Conservation (phyloP, 2,888 invertebrate genomes). For the Amphiduros pacificus region DNA sequence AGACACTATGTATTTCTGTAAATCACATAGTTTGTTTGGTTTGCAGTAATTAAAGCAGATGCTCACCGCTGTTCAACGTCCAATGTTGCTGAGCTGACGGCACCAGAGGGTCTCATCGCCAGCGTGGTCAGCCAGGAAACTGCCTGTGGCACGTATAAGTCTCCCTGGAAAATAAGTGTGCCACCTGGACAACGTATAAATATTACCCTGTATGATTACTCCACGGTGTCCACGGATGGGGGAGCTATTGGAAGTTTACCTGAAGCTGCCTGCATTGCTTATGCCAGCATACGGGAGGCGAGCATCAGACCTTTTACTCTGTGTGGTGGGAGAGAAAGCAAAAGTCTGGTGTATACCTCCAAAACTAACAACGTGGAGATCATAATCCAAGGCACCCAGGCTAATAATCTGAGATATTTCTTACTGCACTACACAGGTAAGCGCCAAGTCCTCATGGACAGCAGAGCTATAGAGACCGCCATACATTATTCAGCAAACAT, state of each 20-base stretch:
- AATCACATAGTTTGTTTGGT: not conserved
- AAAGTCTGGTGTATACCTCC: constrained; percentile 13
- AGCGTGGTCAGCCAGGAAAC: constrained; percentile 23
- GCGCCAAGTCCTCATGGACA: too few species aligned
- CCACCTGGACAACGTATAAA: constrained; percentile 22
- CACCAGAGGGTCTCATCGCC: constrained; percentile 19
- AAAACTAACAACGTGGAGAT: constrained; percentile 9
- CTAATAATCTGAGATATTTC: constrained; percentile 16
- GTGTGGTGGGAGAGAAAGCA: constrained; percentile 7
- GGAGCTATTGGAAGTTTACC: not conserved
- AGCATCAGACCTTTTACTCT: constrained; percentile 9
- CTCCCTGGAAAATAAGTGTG: constrained; percentile 21
- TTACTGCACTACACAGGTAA: constrained; percentile 18
- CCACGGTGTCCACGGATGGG: not conserved
- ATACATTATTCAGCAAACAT: too few species aligned
- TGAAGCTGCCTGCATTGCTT: constrained; percentile 14
- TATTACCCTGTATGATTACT: constrained; percentile 17
- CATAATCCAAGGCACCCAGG: constrained; percentile 7
- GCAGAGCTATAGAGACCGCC: too few species aligned
- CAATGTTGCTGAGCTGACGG: constrained; percentile 5
- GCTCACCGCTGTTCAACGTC: constrained; percentile 1
- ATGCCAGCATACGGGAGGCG: constrained; percentile 18
- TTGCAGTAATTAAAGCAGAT: constrained; percentile 12
- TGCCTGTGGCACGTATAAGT: constrained; percentile 20
- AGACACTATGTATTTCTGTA: too few species aligned